Evolutionary conservation across 2,888 invertebrate genomes (phyloP).

Genomic region (Acronicta leporina): DNA sequence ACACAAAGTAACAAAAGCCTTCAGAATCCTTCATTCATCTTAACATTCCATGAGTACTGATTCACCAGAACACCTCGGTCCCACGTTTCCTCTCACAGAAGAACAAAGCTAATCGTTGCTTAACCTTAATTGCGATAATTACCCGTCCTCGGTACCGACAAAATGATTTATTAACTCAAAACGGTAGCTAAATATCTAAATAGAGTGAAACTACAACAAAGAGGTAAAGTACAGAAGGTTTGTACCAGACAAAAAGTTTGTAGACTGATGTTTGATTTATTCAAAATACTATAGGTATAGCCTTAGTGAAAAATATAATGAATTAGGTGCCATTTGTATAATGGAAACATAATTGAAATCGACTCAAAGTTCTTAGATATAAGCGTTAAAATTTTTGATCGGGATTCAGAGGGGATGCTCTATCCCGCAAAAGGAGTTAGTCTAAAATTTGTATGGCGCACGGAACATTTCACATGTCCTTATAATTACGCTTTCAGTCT

Average conservation of each 20-base stretch:
- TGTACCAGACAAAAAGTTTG: background rate
- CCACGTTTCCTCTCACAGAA: constrained; percentile 73
- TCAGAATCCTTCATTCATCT: constrained; percentile 40
- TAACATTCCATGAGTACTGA: constrained; percentile 46
- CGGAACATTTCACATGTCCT: too few species aligned
- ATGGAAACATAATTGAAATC: too few species aligned
- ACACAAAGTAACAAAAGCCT: constrained; percentile 48
- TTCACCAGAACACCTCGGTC: constrained; percentile 59
- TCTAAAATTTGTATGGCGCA: too few species aligned
- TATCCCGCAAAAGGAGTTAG: too few species aligned
- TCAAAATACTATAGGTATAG: too few species aligned
- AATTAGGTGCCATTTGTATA: too few species aligned
- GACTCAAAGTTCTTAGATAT: too few species aligned
- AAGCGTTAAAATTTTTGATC: too few species aligned
- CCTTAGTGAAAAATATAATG: too few species aligned
- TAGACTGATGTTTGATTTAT: too few species aligned
- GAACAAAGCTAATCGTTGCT: constrained; percentile 85
- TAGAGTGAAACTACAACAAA: constrained; percentile 42
- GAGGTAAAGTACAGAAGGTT: constrained; percentile 16
- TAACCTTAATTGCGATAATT: constrained; percentile 87
- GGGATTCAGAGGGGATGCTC: too few species aligned
- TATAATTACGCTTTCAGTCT: too few species aligned
- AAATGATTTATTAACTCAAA: constrained; percentile 81
- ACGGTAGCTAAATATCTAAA: constrained; percentile 62
- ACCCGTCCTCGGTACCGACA: constrained; percentile 72